Evolutionary conservation across 2,113 vertebrate species (phyloP), one percentile per base, ranked within the genome.

Genomic region (Myxocyprinus asiaticus): DNA sequence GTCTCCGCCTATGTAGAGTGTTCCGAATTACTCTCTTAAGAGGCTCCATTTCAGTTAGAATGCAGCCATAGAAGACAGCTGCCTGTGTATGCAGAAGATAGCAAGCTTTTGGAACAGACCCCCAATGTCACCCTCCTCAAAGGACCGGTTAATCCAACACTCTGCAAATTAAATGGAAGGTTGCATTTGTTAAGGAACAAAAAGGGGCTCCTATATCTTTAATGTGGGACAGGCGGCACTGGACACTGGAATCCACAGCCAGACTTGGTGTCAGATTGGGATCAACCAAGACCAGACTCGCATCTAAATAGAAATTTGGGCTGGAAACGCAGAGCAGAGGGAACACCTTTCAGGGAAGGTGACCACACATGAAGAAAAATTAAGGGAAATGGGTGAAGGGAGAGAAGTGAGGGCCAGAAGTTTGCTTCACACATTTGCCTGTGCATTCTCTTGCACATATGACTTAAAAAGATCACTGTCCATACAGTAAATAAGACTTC

Each of bases 291-390:
- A 8, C 3, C 53, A 80, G 63, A 42, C 56, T 69, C 59, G 4
- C 50, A 75, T 76, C 48, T 70, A 70, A 70, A 79, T 59, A 22
- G 45, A 8, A 76, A 79, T 17, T 12, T 70, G 66, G 6, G 22
- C 44, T 45, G 44, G 3, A 48, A 62, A 55, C 44, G 47, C n/a
- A 22, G 33, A 67, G 68, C 43, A 17, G 59, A 51, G 17, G 12
- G 45, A 55, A 47, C 22, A 33, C 68, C 33, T 61, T 42, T 12
- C 10, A 42, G 14, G 61, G 74, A 76, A 80, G 82, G 74, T 80
- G 67, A 83, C 67, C 78, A 73, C 78, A 80, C 82, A 83, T 61
- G 67, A 69, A 58, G 81, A 74, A 33, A 33, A 33, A 33, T 33
- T 1, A 33, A 33, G 22, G 22, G 22, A 33, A 33, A 33, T 33